phyloP scores from a whole-genome alignment of 2,888 invertebrate species.

The Ceratothoa steindachneri region DNA sequence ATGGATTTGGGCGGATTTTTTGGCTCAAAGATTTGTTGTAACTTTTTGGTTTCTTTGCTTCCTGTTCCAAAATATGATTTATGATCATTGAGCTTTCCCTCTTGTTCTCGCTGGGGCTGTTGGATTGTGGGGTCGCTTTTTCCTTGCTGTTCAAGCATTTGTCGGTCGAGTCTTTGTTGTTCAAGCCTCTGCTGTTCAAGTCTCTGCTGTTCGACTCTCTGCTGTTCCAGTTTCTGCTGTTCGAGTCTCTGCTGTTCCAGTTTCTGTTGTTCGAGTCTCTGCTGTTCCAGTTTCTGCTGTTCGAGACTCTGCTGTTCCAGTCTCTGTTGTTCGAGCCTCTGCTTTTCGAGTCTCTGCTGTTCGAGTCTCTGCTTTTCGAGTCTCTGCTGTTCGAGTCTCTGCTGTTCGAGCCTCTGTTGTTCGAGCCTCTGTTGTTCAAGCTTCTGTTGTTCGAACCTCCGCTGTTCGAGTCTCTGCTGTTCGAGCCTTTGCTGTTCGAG shows the following conservation, averaged over 20 bases:
- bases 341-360: conserved; percentile 14
- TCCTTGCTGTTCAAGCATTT: conserved; percentile 13
- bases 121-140: too few relatives aligned
- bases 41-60: neutral
- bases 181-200: conserved; percentile 19
- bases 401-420: conserved; percentile 9
- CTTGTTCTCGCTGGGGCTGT: conserved; percentile 16
- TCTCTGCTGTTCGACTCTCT: neutral
- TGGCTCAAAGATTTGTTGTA: conserved; percentile 23
- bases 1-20: conserved; percentile 16
- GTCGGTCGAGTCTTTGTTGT: conserved; percentile 11
- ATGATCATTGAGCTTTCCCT: neutral
- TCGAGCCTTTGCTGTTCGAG: neutral
- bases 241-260: conserved; percentile 15
- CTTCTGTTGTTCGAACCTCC: neutral
- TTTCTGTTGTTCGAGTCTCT: neutral
- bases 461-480: conserved; percentile 16
- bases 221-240: conserved; percentile 15
- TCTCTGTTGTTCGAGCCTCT: conserved; percentile 10
- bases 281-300: conserved; percentile 4
- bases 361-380: conserved; percentile 15
- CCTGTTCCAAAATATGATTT: neutral
- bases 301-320: conserved; percentile 18
- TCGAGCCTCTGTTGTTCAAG: conserved; percentile 6
- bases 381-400: neutral